Base-by-base conservation (phyloP, 1,140 invertebrate species). In the Chironomus striatipennis region DNA sequence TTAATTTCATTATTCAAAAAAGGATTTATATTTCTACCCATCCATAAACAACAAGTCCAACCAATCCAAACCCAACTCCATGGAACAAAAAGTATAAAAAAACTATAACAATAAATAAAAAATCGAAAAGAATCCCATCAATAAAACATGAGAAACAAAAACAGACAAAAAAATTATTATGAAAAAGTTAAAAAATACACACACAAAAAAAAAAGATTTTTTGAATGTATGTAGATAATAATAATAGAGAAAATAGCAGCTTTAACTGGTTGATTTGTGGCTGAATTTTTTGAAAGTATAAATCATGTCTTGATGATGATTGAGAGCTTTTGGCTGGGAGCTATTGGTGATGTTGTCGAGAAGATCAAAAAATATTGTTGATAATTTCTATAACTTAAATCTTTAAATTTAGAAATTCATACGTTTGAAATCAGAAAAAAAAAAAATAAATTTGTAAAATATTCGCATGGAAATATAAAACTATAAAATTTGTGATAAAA, bases 141-240 rank as follows among this genome's bases (percentile, higher is more conserved):
- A 57, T n/a, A 47, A 47, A 47, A 47, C 9, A 57, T n/a, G 15
- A 57, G n/a, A 57, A 57, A 57, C 47, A 57, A 12, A 15, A n/a
- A 15, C 12, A 57, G 47, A 57, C 43, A 47, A 47, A 47, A n/a
- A 57, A 15, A 57, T 57, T 57, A 34, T 34, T 34, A n/a, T n/a
- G 15, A 57, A 15, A 34, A 57, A 57, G 47, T 57, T 57, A 57
- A 57, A 57, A 57, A 57, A 57, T 57, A 34, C 24, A 34, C 24
- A 34, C 24, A 34, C 24, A n/a, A 57, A n/a, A n/a, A 57, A n/a
- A 57, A 57, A 57, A 57, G 12, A 57, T n/a, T 57, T 57, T 57
- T 57, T 57, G 47, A 57, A 57, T 57, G 47, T 57, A 57, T n/a
- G 47, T 57, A 57, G 47, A 57, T 57, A 57, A 57, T 57, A 57